Evolutionary conservation across 1,140 invertebrate species (phyloP), one percentile per base, ranked within the genome.

Genomic region (Caerostris extrusa): DNA sequence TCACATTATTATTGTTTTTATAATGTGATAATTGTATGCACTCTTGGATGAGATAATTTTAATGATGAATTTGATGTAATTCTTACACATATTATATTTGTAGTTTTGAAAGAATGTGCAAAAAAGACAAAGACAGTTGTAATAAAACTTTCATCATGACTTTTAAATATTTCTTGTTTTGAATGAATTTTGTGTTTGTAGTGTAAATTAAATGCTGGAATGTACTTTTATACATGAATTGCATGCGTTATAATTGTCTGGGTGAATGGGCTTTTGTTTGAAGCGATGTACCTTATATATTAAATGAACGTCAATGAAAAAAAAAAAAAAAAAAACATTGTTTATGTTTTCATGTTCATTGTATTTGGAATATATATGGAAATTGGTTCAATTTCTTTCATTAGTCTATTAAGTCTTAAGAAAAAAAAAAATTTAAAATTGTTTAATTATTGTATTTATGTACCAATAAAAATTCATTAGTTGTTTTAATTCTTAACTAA

Each of bases 161-260:
- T 83, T 83, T 83, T 83, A 83, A 56, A 83, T n/a, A n/a, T n/a
- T 19, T 57, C 82, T 83, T 57, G 82, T 58, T 57, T 57, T 83
- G 82, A 83, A 83, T 83, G 82, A 19, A 83, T 83, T 83, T 34
- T 77, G n/a, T 85, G 83, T 85, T 58, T 85, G 83, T 85, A 19
- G 53, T 19, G 19, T 85, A 60, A 57, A 85, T 60, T 85, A 57
- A 53, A 85, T 85, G 83, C 55, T 85, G 55, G n/a, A 85, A 57
- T 85, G 83, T 85, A 85, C 83, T 88, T 88, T 88, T 88, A 67
- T 88, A 88, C 14, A 17, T 53, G 34, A 88, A 67, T 34, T 64
- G 86, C 61, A 17, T 55, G 64, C 10, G 6, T 88, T 10, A 50
- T 64, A 57, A 10, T 67, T 67, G 60, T 17, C n/a, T 57, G 58